Percentiles rank a stretch among this genome's conserved stretches.
These are phyloP conservation scores for Isurus oxyrinchus DNA, from an alignment of 2,113 vertebrate genomes.

Conservation along the genomic window DNA sequence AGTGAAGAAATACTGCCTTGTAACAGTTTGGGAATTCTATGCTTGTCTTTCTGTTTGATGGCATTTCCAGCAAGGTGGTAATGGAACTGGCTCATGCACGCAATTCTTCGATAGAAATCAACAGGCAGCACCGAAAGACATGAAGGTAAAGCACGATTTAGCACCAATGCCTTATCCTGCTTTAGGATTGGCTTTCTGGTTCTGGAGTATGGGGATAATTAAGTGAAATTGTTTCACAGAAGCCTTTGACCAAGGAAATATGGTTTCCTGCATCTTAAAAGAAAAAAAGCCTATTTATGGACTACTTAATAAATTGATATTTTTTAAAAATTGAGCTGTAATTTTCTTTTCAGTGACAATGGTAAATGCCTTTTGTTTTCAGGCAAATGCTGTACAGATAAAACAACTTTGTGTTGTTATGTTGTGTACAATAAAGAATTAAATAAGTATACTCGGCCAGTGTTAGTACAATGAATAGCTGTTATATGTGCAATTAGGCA, in stretches of 20 bases:
- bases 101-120: conserved; percentile 34
- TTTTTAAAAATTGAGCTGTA: conserved; percentile 70
- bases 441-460: conserved; percentile 55
- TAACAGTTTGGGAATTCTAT: conserved; percentile 55
- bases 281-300: conserved; percentile 50
- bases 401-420: conserved; percentile 81
- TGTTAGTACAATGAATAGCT: conserved; percentile 49
- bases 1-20: conserved; percentile 53
- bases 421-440: conserved; percentile 85
- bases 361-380: conserved; percentile 70
- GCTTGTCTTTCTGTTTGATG: conserved; percentile 57
- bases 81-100: conserved; percentile 48
- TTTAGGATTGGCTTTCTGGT: conserved; percentile 57
- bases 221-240: conserved; percentile 61
- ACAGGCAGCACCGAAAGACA: conserved; percentile 47
- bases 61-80: conserved; percentile 48
- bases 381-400: conserved; percentile 78
- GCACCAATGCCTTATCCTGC: conserved; percentile 75
- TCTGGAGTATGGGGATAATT: conserved; percentile 51
- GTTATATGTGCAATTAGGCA: conserved; percentile 36
- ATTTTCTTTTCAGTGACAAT: conserved; percentile 67
- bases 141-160: conserved; percentile 56
- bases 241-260: conserved; percentile 67
- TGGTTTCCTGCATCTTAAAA: conserved; percentile 57
- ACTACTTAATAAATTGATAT: conserved; percentile 77